Evolutionary conservation across 37 sponge, comb jelly and placozoan genomes (phyloP).

Genomic region (Agelas oroides): DNA sequence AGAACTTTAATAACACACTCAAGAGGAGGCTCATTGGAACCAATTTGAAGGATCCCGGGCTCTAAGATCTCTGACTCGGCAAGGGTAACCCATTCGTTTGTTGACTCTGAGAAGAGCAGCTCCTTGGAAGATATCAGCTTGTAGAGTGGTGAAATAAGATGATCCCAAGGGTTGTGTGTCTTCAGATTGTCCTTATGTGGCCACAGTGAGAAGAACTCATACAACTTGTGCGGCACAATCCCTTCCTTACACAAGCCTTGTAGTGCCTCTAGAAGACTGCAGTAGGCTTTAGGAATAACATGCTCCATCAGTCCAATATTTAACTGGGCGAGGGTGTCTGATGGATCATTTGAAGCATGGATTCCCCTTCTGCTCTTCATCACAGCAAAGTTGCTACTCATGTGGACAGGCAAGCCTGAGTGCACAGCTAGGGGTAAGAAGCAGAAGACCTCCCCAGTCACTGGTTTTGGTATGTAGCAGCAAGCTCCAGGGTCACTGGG

Average conservation of each 20-base stretch:
- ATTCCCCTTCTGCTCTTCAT: slow-evolving; percentile 46
- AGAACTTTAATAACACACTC: slow-evolving; percentile 17
- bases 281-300: slow-evolving; percentile 39
- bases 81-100: slow-evolving; percentile 27
- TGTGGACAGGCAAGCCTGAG: slow-evolving; percentile 66
- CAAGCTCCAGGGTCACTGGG: too few relatives aligned
- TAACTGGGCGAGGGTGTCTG: slow-evolving; percentile 14
- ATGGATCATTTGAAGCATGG: not conserved
- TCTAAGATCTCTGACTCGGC: not conserved
- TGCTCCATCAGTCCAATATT: slow-evolving; percentile 47
- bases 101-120: slow-evolving; percentile 37
- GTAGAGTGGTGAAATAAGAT: not conserved
- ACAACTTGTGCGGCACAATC: not conserved
- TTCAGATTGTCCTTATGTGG: slow-evolving; percentile 27
- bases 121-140: not conserved
- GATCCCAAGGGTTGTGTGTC: slow-evolving; percentile 48
- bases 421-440: slow-evolving; percentile 35
- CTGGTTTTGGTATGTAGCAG: not conserved
- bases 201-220: slow-evolving; percentile 57
- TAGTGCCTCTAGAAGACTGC: slow-evolving; percentile 20
- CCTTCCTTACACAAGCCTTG: not conserved
- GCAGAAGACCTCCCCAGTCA: slow-evolving; percentile 54
- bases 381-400: slow-evolving; percentile 64
- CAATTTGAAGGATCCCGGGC: not conserved
- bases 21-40: slow-evolving; percentile 1